These are phyloP conservation scores for Heliconius cydno DNA, from an alignment of 2,888 invertebrate genomes.

Conservation along the genomic window DNA sequence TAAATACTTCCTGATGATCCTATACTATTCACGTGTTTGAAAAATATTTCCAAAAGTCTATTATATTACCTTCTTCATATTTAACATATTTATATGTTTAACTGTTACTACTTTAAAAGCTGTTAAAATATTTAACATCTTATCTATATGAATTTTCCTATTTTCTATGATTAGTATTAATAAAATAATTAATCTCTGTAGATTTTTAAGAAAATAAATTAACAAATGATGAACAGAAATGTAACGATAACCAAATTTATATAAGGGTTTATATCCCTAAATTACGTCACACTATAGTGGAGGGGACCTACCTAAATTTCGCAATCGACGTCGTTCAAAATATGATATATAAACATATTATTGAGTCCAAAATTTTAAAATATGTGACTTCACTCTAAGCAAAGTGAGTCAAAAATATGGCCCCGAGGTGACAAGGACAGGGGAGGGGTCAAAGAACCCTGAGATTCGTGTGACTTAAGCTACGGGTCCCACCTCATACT, in stretches of 20 bases:
- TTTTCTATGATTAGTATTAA: constrained; percentile 16
- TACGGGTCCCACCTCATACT: not conserved
- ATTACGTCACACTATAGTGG: not conserved
- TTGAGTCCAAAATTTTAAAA: too few relatives aligned
- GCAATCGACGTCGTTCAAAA: too few relatives aligned
- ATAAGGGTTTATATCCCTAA: not conserved
- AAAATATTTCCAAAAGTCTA: not conserved
- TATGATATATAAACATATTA: too few relatives aligned
- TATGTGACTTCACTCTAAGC: too few relatives aligned
- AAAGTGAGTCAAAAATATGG: too few relatives aligned
- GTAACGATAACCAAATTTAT: not conserved
- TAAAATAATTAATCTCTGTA: constrained; percentile 22
- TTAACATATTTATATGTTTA: not conserved
- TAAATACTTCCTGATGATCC: not conserved
- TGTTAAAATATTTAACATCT: not conserved
- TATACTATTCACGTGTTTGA: not conserved
- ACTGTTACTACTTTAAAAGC: not conserved
- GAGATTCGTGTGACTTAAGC: not conserved
- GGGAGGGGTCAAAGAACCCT: not conserved
- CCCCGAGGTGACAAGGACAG: too few relatives aligned
- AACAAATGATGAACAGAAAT: not conserved
- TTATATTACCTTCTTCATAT: not conserved
- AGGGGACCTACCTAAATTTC: too few relatives aligned
- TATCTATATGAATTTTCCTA: not conserved
- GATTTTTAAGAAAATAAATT: not conserved